A percentile compares a stretch with the other conserved stretches of the same genome.
These are phyloP conservation scores for Coturnix japonica DNA, from an alignment of 2,113 vertebrate genomes.

Conservation along the genomic window DNA sequence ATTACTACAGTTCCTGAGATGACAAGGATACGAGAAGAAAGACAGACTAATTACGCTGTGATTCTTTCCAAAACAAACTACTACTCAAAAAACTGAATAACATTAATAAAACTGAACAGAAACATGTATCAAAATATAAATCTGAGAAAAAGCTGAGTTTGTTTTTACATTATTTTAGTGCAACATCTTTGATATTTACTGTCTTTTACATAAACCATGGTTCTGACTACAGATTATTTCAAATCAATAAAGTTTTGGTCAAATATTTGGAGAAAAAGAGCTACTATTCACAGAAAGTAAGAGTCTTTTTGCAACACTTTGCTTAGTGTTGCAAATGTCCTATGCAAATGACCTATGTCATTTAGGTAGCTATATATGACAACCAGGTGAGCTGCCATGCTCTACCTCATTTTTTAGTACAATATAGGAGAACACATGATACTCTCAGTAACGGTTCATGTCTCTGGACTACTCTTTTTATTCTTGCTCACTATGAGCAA, in stretches of 20 bases:
- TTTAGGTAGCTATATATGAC: neutral
- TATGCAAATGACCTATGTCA: no score
- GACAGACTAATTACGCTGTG: rapidly evolving
- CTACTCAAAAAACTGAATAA: neutral
- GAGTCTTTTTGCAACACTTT: neutral
- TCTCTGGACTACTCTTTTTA: neutral
- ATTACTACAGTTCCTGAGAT: neutral
- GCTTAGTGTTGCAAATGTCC: no score
- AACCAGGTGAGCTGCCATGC: neutral
- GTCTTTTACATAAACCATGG: neutral
- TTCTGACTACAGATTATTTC: neutral
- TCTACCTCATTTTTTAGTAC: neutral
- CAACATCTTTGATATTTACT: neutral
- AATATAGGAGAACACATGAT: neutral
- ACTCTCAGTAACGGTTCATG: neutral
- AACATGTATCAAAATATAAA: neutral
- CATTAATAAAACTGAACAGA: neutral
- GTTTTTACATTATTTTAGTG: neutral
- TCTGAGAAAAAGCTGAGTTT: rapidly evolving
- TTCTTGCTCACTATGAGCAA: neutral
- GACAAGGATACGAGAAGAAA: neutral
- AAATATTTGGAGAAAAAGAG: neutral
- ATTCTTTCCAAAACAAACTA: neutral
- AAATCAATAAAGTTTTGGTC: neutral
- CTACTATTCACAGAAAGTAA: neutral